These are phyloP conservation scores for Channa maculata DNA, from an alignment of 2,113 vertebrate species.

Conservation along the genomic window DNA sequence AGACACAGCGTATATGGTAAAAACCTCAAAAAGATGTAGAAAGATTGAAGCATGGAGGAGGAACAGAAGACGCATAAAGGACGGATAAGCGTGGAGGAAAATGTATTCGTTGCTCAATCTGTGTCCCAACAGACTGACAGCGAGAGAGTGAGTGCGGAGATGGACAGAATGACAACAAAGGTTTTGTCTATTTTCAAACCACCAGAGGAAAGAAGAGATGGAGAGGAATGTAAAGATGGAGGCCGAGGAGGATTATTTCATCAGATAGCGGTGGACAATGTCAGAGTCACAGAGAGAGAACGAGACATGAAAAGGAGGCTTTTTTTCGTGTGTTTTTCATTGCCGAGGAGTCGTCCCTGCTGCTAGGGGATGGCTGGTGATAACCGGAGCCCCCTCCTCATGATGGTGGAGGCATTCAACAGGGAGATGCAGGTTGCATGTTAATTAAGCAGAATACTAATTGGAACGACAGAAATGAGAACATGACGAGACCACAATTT, in stretches of 20 bases:
- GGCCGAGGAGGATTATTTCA: not conserved
- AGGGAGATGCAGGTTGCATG: constrained; percentile 74
- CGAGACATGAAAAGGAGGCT: not conserved
- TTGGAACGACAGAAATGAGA: constrained; percentile 55
- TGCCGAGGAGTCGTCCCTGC: constrained; percentile 20
- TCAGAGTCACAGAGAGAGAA: constrained; percentile 13
- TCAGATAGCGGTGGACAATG: not conserved
- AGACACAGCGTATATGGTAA: not conserved
- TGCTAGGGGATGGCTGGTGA: constrained; percentile 34
- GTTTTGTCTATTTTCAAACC: constrained; percentile 21
- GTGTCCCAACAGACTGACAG: not conserved
- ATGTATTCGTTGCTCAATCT: constrained; percentile 1
- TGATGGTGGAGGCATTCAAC: constrained; percentile 58
- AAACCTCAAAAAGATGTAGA: not conserved
- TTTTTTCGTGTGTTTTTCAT: not conserved
- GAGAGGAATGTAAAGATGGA: constrained; percentile 32
- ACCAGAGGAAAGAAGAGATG: not conserved
- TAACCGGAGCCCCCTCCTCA: constrained; percentile 28
- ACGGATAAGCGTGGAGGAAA: not conserved
- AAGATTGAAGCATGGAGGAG: constrained; percentile 3
- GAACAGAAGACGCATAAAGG: not conserved
- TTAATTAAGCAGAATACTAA: constrained; percentile 80
- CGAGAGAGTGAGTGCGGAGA: constrained; percentile 9
- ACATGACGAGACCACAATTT: constrained; percentile 50
- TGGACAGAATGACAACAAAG: constrained; percentile 8